Percentiles rank a stretch among this genome's conserved stretches.
These are phyloP conservation scores for Odobenus rosmarus DNA, from an alignment of 2,113 vertebrate species.

Conservation along the genomic window DNA sequence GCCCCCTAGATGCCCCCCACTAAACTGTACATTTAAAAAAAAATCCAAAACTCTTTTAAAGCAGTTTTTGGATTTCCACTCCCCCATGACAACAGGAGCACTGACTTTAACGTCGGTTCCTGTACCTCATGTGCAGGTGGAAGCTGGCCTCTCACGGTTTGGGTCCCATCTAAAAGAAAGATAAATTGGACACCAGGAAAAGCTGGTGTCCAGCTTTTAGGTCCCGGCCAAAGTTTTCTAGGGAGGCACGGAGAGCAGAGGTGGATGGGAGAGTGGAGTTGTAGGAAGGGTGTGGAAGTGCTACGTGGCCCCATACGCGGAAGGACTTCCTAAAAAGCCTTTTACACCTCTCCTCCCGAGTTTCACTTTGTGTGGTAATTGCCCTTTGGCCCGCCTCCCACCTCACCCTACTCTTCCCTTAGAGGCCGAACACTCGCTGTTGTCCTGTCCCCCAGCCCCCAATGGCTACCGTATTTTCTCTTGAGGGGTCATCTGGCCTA, in stretches of 20 bases:
- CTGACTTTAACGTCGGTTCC: rapidly evolving
- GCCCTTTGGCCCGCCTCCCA: rapidly evolving
- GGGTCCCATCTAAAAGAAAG: not conserved
- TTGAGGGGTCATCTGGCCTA: not conserved
- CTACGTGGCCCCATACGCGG: rapidly evolving
- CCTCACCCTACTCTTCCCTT: not conserved
- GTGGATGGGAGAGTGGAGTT: rapidly evolving
- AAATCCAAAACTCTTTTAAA: not conserved
- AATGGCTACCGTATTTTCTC: rapidly evolving
- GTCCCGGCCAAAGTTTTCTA: not conserved
- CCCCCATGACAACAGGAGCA: rapidly evolving
- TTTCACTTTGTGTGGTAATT: rapidly evolving
- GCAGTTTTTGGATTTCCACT: not conserved
- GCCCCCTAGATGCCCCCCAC: no score
- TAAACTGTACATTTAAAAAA: not conserved
- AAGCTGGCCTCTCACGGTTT: not conserved
- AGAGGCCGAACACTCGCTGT: no score
- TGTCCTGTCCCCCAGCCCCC: rapidly evolving
- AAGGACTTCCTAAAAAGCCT: not conserved
- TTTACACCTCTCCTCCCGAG: not conserved
- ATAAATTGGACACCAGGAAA: not conserved
- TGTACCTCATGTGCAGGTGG: rapidly evolving
- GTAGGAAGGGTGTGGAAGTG: rapidly evolving
- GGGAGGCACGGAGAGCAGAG: not conserved
- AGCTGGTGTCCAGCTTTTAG: not conserved